Percentiles rank a stretch among this genome's conserved stretches.
Conservation (phyloP, 1,140 invertebrate genomes). For the Drosophila sulfurigaster region DNA sequence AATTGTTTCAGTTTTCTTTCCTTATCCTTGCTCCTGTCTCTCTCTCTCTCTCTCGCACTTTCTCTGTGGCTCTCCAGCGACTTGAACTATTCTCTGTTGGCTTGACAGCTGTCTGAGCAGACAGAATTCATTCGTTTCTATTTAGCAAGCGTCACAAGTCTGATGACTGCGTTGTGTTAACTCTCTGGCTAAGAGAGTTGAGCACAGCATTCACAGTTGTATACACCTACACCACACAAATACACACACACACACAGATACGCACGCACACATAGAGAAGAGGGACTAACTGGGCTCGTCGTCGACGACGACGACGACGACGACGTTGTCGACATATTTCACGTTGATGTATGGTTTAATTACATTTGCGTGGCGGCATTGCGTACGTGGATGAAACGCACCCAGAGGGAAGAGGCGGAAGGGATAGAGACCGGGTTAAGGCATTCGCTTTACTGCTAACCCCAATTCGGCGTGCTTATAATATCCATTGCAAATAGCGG, state of each 20-base stretch:
- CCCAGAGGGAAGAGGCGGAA: not conserved
- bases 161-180: constrained; percentile 30
- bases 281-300: constrained; percentile 44
- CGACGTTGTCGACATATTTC: constrained; percentile 75
- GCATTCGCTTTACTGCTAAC: constrained; percentile 26
- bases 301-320: constrained; percentile 57
- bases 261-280: not conserved
- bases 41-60: too few species aligned
- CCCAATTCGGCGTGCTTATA: constrained; percentile 41
- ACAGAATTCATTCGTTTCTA: constrained; percentile 38
- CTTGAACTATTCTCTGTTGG: constrained; percentile 37
- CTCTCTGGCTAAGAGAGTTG: constrained; percentile 27
- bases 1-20: too few species aligned
- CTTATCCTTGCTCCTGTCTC: too few species aligned
- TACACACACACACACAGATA: constrained; percentile 9
- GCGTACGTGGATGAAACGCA: constrained; percentile 19
- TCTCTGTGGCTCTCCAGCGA: not conserved
- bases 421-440: constrained; percentile 16
- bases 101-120: constrained; percentile 34
- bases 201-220: constrained; percentile 22
- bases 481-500: constrained; percentile 16
- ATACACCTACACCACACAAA: constrained; percentile 1
- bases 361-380: constrained; percentile 75
- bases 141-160: constrained; percentile 37
- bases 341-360: constrained; percentile 84